Percentiles rank a stretch among this genome's conserved stretches.
Evolutionary conservation across 2,113 vertebrate genomes (phyloP).

Genomic region (Grallaria varia): DNA sequence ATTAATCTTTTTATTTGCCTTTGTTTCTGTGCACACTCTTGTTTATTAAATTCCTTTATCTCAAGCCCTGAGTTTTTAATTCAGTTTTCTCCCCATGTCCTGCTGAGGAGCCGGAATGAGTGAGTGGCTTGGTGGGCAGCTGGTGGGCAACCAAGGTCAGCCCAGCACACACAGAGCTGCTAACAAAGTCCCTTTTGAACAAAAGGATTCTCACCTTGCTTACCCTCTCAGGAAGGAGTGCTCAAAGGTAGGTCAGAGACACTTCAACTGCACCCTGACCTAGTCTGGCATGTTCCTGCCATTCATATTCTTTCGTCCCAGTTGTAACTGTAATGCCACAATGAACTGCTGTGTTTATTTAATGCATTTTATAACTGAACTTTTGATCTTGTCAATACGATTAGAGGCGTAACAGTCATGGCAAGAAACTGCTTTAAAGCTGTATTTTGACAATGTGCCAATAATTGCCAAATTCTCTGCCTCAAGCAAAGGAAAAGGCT

Average conservation of each 20-base stretch:
- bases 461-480: neutral
- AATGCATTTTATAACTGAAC: neutral
- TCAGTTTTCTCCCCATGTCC: neutral
- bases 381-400: neutral
- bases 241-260: neutral
- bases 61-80: rapidly evolving
- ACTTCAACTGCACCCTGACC: neutral
- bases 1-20: neutral
- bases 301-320: neutral
- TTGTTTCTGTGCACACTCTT: neutral
- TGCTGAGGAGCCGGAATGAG: neutral
- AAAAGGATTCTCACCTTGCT: neutral
- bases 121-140: neutral
- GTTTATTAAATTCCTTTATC: neutral
- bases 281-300: neutral
- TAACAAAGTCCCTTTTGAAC: neutral
- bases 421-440: neutral
- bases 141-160: neutral
- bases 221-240: neutral
- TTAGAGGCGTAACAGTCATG: neutral
- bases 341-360: neutral
- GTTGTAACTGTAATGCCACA: neutral
- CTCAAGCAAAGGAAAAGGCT: neutral
- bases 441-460: neutral
- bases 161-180: neutral